These are phyloP conservation scores for Acromyrmex echinatior DNA, from an alignment of 1,140 invertebrate species.

Conservation along the genomic window DNA sequence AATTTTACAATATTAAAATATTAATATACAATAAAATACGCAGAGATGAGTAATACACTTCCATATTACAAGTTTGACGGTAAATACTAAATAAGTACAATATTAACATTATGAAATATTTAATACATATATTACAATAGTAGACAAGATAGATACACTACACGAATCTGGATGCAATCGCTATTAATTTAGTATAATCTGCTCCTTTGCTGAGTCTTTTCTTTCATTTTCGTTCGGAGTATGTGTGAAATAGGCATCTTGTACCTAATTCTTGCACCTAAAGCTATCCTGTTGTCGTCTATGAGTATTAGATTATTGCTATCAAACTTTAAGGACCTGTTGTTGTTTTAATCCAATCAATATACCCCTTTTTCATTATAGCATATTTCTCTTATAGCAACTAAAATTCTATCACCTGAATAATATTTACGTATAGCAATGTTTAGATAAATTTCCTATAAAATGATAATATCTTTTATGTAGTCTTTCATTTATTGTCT, in stretches of 20 bases:
- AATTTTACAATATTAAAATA: too few species aligned
- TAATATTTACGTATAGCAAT: too few species aligned
- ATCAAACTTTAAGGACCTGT: constrained; percentile 95
- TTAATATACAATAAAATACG: too few species aligned
- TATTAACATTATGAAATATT: constrained; percentile 30
- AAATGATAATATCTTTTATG: too few species aligned
- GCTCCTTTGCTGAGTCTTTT: constrained; percentile 94
- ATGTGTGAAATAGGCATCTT: constrained; percentile 97
- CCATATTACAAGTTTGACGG: too few species aligned
- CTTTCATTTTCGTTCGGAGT: constrained; percentile 94
- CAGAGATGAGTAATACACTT: too few species aligned
- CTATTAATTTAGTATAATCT: constrained; percentile 94
- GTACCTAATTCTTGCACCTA: constrained; percentile 95
- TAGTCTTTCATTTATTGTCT: too few species aligned
- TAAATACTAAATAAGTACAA: neutral
- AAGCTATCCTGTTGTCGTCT: constrained; percentile 96
- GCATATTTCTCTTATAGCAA: too few species aligned
- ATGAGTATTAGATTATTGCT: constrained; percentile 99
- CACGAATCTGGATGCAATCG: constrained; percentile 90
- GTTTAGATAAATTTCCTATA: too few species aligned
- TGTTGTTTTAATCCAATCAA: constrained; percentile 96
- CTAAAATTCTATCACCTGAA: too few species aligned
- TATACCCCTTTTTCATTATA: constrained; percentile 92
- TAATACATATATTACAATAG: constrained; percentile 13
- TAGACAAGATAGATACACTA: constrained; percentile 84